Evolutionary conservation across 2,888 invertebrate species (phyloP).

Genomic region (Ecdyonurus torrentis): DNA sequence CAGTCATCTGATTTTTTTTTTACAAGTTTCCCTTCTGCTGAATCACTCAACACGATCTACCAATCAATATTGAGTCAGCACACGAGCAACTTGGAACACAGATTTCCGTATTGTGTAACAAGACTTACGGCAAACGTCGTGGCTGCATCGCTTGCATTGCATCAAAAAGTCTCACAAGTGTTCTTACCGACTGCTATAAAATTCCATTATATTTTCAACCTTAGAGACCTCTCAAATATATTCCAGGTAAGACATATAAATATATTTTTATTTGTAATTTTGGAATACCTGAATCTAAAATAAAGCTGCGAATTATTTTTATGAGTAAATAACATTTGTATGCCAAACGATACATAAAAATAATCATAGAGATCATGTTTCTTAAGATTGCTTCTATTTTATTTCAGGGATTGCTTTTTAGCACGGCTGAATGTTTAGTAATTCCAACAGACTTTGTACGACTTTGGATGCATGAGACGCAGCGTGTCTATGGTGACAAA

Average conservation of each 20-base stretch:
- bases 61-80: constrained; percentile 76
- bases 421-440: constrained; percentile 70
- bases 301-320: too few species aligned
- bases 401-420: constrained; percentile 85
- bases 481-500: constrained; percentile 88
- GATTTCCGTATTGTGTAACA: constrained; percentile 51
- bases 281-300: too few species aligned
- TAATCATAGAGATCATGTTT: background rate
- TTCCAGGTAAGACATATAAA: constrained; percentile 82
- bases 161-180: constrained; percentile 69
- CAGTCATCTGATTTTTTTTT: constrained; percentile 2
- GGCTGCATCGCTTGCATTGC: constrained; percentile 64
- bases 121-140: constrained; percentile 59
- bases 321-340: too few species aligned
- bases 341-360: too few species aligned
- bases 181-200: constrained; percentile 92
- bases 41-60: constrained; percentile 77
- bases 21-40: constrained; percentile 50
- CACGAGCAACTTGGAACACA: constrained; percentile 61
- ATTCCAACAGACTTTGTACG: constrained; percentile 68
- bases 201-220: constrained; percentile 92
- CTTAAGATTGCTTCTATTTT: constrained; percentile 17
- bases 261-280: too few species aligned
- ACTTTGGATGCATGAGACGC: constrained; percentile 87
- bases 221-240: constrained; percentile 85